These are phyloP conservation scores for Mesocricetus auratus DNA, from an alignment of 2,113 vertebrate genomes.

Conservation along the genomic window DNA sequence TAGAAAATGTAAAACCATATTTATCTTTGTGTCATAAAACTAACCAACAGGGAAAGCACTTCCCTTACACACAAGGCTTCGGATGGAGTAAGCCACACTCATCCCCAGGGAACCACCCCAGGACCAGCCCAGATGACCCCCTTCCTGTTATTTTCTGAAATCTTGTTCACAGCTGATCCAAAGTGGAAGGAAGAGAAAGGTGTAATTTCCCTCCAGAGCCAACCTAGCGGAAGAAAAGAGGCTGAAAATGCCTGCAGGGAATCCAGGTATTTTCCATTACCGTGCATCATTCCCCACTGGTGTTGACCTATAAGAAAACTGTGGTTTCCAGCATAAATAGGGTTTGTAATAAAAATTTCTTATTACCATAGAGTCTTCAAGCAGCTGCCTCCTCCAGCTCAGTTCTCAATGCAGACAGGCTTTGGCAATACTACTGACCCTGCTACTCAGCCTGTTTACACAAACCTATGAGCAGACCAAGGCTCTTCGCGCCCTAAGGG, in stretches of 20 bases:
- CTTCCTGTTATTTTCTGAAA: slow-evolving; percentile 51
- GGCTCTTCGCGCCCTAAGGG: neutral
- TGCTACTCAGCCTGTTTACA: neutral
- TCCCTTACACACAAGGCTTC: neutral
- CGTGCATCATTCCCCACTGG: neutral
- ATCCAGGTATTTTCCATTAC: neutral
- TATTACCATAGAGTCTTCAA: slow-evolving; percentile 32
- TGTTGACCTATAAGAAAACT: slow-evolving; percentile 43
- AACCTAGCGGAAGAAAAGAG: slow-evolving; percentile 39
- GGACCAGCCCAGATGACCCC: neutral
- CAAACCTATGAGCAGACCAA: neutral
- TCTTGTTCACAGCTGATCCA: neutral
- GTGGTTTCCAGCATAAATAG: slow-evolving; percentile 24
- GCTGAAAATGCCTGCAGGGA: neutral
- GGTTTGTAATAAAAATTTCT: slow-evolving; percentile 60
- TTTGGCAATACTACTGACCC: neutral
- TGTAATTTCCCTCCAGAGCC: slow-evolving; percentile 64
- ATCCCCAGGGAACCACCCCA: neutral
- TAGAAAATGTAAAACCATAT: neutral
- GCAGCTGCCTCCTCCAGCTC: neutral
- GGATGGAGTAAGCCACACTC: neutral
- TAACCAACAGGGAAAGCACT: neutral
- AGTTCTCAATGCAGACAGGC: too few relatives aligned
- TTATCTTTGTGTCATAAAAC: slow-evolving; percentile 63
- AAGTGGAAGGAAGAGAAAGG: slow-evolving; percentile 58